Percentiles rank a stretch among this genome's conserved stretches.
Evolutionary conservation across 2,113 vertebrate species (phyloP).

Genomic region (Upupa epops): DNA sequence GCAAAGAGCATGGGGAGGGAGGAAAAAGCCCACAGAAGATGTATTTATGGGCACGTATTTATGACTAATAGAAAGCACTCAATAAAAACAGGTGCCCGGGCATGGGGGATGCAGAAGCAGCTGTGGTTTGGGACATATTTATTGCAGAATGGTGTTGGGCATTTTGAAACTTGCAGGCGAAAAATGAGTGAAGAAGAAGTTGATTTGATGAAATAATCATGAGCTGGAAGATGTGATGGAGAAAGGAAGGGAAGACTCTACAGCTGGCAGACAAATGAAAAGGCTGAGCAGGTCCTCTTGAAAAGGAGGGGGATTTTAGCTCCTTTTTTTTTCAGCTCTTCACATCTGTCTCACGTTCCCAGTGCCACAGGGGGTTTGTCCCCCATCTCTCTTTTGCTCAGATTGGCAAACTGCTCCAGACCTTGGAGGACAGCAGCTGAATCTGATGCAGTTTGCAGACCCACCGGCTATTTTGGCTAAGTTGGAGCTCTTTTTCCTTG

Average conservation of each 20-base stretch:
- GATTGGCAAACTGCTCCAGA: background rate
- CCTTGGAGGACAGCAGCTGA: background rate
- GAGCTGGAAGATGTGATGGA: background rate
- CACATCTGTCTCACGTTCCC: background rate
- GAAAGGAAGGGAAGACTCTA: background rate
- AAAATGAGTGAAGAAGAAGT: background rate
- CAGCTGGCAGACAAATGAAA: slow-evolving; percentile 9
- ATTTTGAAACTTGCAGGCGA: background rate
- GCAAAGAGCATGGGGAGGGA: slow-evolving; percentile 6
- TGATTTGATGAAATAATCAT: slow-evolving; percentile 48
- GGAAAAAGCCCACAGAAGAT: background rate
- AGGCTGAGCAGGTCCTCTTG: background rate
- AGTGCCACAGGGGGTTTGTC: background rate
- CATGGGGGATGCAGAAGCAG: background rate
- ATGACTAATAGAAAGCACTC: background rate
- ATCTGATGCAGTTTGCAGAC: background rate
- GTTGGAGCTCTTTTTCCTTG: background rate
- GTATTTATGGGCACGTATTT: background rate
- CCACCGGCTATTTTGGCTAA: background rate
- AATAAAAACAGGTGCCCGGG: background rate
- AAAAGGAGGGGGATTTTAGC: background rate
- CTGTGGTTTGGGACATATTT: slow-evolving; percentile 3
- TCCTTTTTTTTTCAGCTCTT: background rate
- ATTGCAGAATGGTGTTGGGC: background rate
- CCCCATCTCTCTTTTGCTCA: background rate